phyloP scores from a whole-genome alignment of 2,888 invertebrate species.

The Drosophila leonis region DNA sequence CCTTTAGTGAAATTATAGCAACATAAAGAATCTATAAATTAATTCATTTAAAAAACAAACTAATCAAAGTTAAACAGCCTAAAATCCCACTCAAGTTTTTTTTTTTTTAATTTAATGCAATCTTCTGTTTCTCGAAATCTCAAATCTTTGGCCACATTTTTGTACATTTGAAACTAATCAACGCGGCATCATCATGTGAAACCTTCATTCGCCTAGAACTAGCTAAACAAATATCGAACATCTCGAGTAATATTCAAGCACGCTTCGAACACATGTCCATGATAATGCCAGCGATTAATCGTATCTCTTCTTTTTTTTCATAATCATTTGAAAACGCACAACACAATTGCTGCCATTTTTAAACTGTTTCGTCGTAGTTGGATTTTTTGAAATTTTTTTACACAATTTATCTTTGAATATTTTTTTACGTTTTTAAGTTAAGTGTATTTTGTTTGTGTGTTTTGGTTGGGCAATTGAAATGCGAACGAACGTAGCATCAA shows the following conservation, averaged over 20 bases:
- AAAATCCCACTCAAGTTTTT: too few relatives aligned
- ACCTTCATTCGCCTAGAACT: not conserved
- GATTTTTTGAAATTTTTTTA: not conserved
- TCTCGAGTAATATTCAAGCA: constrained; percentile 46
- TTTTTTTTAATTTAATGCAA: not conserved
- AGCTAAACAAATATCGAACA: constrained; percentile 9
- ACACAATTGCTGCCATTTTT: constrained; percentile 15
- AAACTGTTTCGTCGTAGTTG: constrained; percentile 18
- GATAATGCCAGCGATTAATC: constrained; percentile 29
- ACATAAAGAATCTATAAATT: too few relatives aligned
- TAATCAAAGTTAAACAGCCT: too few relatives aligned
- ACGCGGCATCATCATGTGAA: constrained; percentile 4
- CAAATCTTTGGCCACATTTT: not conserved
- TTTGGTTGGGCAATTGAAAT: constrained; percentile 21
- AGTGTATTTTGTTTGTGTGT: constrained; percentile 24
- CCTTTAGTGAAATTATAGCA: too few relatives aligned
- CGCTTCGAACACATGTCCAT: constrained; percentile 53
- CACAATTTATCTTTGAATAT: not conserved
- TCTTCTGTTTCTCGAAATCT: not conserved
- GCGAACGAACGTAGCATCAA: constrained; percentile 34
- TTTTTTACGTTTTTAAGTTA: constrained; percentile 1
- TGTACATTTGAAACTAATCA: not conserved
- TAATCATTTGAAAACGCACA: constrained; percentile 12
- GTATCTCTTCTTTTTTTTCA: constrained; percentile 4
- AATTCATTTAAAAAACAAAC: not conserved